Percentiles rank a stretch among this genome's conserved stretches.
Conservation (phyloP, 2,113 vertebrate genomes). For the Heptranchias perlo region DNA sequence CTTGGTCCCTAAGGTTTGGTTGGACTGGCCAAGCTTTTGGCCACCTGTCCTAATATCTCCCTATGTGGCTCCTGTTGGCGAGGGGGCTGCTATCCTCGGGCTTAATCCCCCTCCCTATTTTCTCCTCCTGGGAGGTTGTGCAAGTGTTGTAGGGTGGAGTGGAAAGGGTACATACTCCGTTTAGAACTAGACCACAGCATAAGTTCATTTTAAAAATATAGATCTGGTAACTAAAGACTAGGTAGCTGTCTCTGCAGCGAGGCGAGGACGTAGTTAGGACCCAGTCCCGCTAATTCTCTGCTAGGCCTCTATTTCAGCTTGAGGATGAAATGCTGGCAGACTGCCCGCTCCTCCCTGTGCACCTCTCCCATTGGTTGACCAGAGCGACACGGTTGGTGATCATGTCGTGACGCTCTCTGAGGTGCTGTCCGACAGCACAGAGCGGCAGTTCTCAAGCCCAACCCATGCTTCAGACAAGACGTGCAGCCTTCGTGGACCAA, state of each 20-base stretch:
- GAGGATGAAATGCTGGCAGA: not conserved
- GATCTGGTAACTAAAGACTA: not conserved
- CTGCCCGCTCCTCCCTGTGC: not conserved
- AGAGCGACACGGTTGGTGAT: not conserved
- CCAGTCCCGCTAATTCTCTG: not conserved
- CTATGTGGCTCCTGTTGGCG: not conserved
- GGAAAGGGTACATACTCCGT: not conserved
- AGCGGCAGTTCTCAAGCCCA: not conserved
- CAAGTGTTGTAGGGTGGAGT: not conserved
- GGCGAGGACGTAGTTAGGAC: not conserved
- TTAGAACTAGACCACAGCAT: not conserved
- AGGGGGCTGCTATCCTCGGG: not conserved
- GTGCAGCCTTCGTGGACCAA: not conserved
- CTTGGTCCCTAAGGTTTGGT: not conserved
- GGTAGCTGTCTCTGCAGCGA: no score
- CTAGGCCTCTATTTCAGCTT: not conserved
- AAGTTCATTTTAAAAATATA: not conserved
- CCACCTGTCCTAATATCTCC: no score
- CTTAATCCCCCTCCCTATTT: not conserved
- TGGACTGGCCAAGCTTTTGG: no score
- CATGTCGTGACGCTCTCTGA: not conserved
- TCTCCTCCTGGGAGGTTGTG: no score
- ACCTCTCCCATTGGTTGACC: not conserved
- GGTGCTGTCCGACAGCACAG: not conserved
- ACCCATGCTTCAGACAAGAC: not conserved